Evolutionary conservation across 1,140 invertebrate genomes (phyloP).

Genomic region (Cyclargus thomasi): DNA sequence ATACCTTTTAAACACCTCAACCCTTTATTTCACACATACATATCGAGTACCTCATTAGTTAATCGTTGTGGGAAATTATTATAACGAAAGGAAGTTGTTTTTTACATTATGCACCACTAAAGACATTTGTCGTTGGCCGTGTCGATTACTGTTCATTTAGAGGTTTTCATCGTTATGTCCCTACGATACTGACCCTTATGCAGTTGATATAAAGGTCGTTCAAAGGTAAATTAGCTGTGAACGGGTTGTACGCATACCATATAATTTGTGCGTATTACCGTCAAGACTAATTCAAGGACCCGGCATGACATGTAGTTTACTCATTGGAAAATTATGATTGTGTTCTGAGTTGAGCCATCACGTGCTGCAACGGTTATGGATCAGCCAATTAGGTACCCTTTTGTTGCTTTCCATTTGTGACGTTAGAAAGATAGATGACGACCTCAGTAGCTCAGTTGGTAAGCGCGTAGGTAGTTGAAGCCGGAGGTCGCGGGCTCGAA

Average conservation of each 20-base stretch:
- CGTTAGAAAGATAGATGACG: no score
- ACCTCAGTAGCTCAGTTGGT: no score
- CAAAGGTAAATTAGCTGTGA: conserved; percentile 33
- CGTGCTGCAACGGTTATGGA: not conserved
- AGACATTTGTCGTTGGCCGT: conserved; percentile 29
- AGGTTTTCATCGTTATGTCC: no score
- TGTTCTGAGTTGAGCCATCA: not conserved
- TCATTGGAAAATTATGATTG: conserved; percentile 2
- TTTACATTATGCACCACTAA: conserved; percentile 13
- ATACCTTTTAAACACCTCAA: not conserved
- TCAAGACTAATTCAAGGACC: conserved; percentile 17
- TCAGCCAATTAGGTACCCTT: no score
- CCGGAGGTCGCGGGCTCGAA: no score
- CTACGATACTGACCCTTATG: no score
- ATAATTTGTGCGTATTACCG: conserved; percentile 51
- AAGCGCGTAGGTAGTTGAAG: no score
- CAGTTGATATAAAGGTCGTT: conserved; percentile 31
- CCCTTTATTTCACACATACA: not conserved
- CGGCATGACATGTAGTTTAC: conserved; percentile 6
- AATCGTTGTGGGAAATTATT: conserved; percentile 20
- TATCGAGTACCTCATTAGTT: conserved; percentile 17
- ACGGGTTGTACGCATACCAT: conserved; percentile 42
- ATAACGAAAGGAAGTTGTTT: conserved; percentile 30
- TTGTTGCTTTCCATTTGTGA: not conserved
- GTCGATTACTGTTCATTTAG: not conserved